Conservation (phyloP, 2,113 vertebrate genomes). For the Dicerorhinus sumatrensis region DNA sequence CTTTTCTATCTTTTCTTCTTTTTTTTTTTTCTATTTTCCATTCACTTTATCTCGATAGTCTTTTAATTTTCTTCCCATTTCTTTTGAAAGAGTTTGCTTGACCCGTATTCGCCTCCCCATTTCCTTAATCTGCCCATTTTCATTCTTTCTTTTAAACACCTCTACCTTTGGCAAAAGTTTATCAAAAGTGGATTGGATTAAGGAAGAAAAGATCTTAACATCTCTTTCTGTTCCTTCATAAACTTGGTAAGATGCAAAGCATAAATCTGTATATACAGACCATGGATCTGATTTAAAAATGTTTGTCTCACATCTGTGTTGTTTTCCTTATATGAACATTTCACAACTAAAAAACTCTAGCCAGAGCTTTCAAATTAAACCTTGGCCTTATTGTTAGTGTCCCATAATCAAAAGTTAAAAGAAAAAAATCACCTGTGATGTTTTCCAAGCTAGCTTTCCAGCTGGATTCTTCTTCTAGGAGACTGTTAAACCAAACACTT, state of each 20-base stretch:
- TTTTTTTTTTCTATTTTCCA: neutral
- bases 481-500: neutral
- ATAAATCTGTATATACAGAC: neutral
- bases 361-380: conserved; percentile 4
- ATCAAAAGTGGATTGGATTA: neutral
- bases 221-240: neutral
- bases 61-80: neutral
- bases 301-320: neutral
- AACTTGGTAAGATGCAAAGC: neutral
- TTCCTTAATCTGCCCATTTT: conserved; percentile 21
- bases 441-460: neutral
- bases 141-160: neutral
- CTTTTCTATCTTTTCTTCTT: neutral
- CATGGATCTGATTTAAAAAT: neutral
- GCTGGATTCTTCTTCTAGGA: neutral
- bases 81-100: neutral
- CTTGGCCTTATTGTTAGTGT: neutral
- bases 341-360: neutral
- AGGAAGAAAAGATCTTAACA: neutral
- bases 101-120: neutral
- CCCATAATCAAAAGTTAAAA: neutral
- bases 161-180: conserved; percentile 35
- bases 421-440: neutral
- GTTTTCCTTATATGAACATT: neutral
- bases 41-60: neutral